phyloP scores from a whole-genome alignment of 1,140 invertebrate genomes.

The Cylas formicarius region DNA sequence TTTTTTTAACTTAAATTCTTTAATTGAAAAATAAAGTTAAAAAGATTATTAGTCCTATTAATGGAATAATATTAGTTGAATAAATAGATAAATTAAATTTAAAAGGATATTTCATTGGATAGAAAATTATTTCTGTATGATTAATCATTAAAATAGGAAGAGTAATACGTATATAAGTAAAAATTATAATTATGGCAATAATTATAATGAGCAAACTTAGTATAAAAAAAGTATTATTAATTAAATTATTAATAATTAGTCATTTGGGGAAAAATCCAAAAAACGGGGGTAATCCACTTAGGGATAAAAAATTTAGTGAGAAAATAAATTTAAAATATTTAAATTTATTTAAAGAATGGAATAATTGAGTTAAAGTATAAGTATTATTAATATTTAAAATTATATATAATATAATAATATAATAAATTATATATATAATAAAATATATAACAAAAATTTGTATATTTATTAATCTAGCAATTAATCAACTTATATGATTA shows the following conservation, averaged over 20 bases:
- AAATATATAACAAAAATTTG: slow-evolving; percentile 42
- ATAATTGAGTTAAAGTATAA: slow-evolving; percentile 44
- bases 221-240: slow-evolving; percentile 38
- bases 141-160: slow-evolving; percentile 19
- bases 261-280: slow-evolving; percentile 50
- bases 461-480: slow-evolving; percentile 39
- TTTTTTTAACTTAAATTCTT: slow-evolving; percentile 54
- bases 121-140: no score
- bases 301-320: slow-evolving; percentile 46
- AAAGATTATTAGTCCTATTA: slow-evolving; percentile 34
- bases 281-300: slow-evolving; percentile 48
- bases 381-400: slow-evolving; percentile 40
- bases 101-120: no score
- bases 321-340: slow-evolving; percentile 42
- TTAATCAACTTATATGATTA: slow-evolving; percentile 49
- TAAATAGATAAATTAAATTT: no score
- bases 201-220: slow-evolving; percentile 42
- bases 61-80: slow-evolving; percentile 34
- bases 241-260: slow-evolving; percentile 45
- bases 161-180: slow-evolving; percentile 43
- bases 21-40: slow-evolving; percentile 39
- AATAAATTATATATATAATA: slow-evolving; percentile 43
- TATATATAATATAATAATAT: slow-evolving; percentile 39
- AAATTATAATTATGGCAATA: slow-evolving; percentile 44
- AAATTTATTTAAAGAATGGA: slow-evolving; percentile 37